Evolutionary conservation across 2,797 vertebrate genomes (phyloP), one percentile per base, ranked within the genome.

Genomic region (Anguilla marmorata): DNA sequence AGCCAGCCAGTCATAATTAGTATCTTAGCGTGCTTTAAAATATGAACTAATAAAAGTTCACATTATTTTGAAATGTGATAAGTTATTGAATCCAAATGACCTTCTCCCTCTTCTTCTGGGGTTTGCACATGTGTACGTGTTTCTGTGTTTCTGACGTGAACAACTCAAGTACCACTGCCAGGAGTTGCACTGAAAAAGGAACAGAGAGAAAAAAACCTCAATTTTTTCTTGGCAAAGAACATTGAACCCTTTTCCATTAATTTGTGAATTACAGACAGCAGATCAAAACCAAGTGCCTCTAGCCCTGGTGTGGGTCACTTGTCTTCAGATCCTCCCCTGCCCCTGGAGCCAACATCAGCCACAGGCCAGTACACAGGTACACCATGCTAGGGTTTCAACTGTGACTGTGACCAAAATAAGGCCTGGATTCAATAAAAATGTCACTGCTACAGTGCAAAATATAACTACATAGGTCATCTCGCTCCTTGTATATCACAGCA

Each of bases 201-300:
- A 63, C 19, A 19, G 21, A 19, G 24, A 63, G 4, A 69, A 27
- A 8, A n/a, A 66, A n/a, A 69, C 60, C 19, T 19, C 21, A 19
- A 19, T 3, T 63, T n/a, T 66, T 69, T 21, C n/a, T n/a, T 69
- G 63, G 63, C 9, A 6, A 69, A 27, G 24, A 69, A 30, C 24
- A 69, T 69, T 69, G n/a, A 27, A n/a, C 2, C 21, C 27, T 12
- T 30, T 69, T 27, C n/a, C 6, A 54, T 63, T 21, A 27, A 33
- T 76, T 76, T 76, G 74, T 88, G 84, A 48, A 8, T 58, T 85
- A 94, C 90, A 96, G 98, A 98, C 90, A 93, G 96, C 91, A 96
- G 97, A 93, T 93, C 95, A 84, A 96, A 94, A 24, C 97, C 94
- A 86, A 85, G 93, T 54, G 93, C 93, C 0, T 84, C 95, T 54